Percentiles rank a stretch among this genome's conserved stretches.
phyloP scores from a whole-genome alignment of 2,888 invertebrate genomes.

The Sclerodermus sp. region DNA sequence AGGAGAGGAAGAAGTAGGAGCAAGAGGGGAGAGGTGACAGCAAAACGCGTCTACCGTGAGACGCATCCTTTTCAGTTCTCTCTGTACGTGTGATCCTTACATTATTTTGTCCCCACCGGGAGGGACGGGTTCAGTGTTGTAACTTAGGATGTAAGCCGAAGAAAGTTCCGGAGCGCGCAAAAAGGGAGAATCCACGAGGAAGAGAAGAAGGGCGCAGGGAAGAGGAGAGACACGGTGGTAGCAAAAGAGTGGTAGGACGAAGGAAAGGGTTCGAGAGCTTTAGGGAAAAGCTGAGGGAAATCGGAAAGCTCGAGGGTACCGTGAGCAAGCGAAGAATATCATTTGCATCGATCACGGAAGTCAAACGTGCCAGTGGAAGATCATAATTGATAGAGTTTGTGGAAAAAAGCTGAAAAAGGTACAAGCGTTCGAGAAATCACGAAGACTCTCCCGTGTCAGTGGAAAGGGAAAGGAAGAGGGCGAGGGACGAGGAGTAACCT shows the following conservation, averaged over 20 bases:
- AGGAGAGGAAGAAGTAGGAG: conserved; percentile 4
- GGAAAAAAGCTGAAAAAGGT: too few relatives aligned
- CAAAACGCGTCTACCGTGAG: conserved; percentile 25
- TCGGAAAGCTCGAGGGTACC: background rate
- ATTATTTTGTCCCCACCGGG: conserved; percentile 51
- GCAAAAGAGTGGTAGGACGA: conserved; percentile 15
- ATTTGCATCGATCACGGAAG: too few relatives aligned
- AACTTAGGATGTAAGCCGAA: conserved; percentile 51
- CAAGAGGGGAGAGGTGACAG: conserved; percentile 12
- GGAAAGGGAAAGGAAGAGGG: conserved; percentile 14
- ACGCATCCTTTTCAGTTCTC: conserved; percentile 39
- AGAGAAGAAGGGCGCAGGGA: conserved; percentile 4
- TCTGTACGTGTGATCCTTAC: conserved; percentile 50
- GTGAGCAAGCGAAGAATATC: background rate
- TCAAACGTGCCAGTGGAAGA: background rate
- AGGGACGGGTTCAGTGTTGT: conserved; percentile 55
- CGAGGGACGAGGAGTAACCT: conserved; percentile 8
- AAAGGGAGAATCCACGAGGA: conserved; percentile 17
- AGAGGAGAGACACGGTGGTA: conserved; percentile 4
- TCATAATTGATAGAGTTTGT: too few relatives aligned
- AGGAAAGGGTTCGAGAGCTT: too few relatives aligned
- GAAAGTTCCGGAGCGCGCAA: conserved; percentile 44
- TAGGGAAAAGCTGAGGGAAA: too few relatives aligned
- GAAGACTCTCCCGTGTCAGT: too few relatives aligned
- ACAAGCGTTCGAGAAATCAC: too few relatives aligned